phyloP scores from a whole-genome alignment of 1,140 invertebrate genomes.

The Tetragnatha versicolor region DNA sequence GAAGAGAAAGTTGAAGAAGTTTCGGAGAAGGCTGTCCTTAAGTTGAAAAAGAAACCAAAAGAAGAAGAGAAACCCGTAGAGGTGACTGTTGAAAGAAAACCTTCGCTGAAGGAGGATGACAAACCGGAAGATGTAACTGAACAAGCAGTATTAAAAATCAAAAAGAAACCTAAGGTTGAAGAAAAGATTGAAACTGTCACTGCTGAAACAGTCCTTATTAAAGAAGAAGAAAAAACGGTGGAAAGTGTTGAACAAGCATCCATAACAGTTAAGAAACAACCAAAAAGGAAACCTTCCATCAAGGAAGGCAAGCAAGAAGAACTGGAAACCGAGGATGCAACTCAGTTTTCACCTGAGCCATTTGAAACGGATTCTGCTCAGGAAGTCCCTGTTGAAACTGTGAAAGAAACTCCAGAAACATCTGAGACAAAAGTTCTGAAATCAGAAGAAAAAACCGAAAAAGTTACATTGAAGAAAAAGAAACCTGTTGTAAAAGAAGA shows the following conservation, averaged over 20 bases:
- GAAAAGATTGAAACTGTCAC: conserved; percentile 26
- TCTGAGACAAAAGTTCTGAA: conserved; percentile 11
- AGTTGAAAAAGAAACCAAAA: conserved; percentile 35
- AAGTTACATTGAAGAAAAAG: conserved; percentile 56
- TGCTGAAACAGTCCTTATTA: conserved; percentile 5
- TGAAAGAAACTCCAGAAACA: conserved; percentile 21
- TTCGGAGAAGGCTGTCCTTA: conserved; percentile 12
- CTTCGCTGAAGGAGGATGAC: conserved; percentile 48
- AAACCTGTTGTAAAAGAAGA: conserved; percentile 55
- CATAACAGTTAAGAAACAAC: conserved; percentile 17
- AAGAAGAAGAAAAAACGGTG: conserved; percentile 58
- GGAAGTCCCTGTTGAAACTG: neutral
- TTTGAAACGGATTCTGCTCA: conserved; percentile 22
- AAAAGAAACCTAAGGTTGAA: conserved; percentile 36
- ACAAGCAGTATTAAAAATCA: conserved; percentile 43
- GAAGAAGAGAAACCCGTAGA: conserved; percentile 40
- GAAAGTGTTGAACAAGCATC: conserved; percentile 59
- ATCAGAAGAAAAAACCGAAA: conserved; percentile 47
- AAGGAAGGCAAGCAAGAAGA: conserved; percentile 59
- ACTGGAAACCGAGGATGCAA: conserved; percentile 42
- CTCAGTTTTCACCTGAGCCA: neutral
- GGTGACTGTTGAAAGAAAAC: conserved; percentile 25
- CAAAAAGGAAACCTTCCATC: conserved; percentile 55
- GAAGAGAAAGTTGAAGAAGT: conserved; percentile 46
- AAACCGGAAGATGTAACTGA: conserved; percentile 62